A percentile compares a stretch with the other conserved stretches of the same genome.
phyloP scores from a whole-genome alignment of 92 coral and sea anemone species.

The Parazoanthus darwini region DNA sequence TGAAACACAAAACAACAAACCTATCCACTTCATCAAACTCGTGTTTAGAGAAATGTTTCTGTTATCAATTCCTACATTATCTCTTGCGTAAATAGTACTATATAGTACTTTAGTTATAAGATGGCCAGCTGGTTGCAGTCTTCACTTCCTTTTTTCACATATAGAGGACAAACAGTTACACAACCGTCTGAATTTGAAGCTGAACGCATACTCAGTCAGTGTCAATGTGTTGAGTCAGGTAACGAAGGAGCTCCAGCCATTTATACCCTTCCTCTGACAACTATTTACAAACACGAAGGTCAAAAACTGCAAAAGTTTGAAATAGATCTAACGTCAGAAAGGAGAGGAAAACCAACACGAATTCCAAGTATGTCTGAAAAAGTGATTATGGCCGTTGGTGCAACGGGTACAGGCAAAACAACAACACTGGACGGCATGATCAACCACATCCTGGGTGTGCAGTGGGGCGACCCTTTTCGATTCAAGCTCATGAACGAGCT shows the following conservation, averaged over 20 bases:
- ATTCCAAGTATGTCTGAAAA: slow-evolving; percentile 21
- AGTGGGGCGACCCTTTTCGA: slow-evolving; percentile 45
- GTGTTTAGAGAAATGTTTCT: too few relatives aligned
- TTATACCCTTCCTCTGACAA: slow-evolving; percentile 42
- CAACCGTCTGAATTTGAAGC: slow-evolving; percentile 31
- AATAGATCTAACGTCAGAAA: not conserved
- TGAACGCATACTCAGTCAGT: slow-evolving; percentile 30
- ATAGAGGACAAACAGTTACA: slow-evolving; percentile 9
- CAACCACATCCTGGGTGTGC: slow-evolving; percentile 51
- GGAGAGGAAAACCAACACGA: too few relatives aligned
- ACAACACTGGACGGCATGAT: slow-evolving; percentile 46
- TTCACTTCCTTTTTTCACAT: too few relatives aligned
- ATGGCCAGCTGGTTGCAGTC: too few relatives aligned
- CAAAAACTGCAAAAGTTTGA: slow-evolving; percentile 42
- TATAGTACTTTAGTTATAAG: too few relatives aligned
- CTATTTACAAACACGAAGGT: slow-evolving; percentile 11
- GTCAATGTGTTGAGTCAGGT: slow-evolving; percentile 35
- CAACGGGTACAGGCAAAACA: slow-evolving; percentile 54
- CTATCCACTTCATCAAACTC: too few relatives aligned
- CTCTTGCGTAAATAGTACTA: too few relatives aligned
- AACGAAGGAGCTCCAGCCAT: slow-evolving; percentile 42
- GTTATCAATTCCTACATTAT: too few relatives aligned
- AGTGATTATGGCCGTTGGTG: slow-evolving; percentile 52
- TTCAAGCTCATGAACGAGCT: slow-evolving; percentile 49
- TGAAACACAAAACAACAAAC: too few relatives aligned